Base-by-base conservation (phyloP, 1,140 invertebrate genomes). In the Ridgeia piscesae region DNA sequence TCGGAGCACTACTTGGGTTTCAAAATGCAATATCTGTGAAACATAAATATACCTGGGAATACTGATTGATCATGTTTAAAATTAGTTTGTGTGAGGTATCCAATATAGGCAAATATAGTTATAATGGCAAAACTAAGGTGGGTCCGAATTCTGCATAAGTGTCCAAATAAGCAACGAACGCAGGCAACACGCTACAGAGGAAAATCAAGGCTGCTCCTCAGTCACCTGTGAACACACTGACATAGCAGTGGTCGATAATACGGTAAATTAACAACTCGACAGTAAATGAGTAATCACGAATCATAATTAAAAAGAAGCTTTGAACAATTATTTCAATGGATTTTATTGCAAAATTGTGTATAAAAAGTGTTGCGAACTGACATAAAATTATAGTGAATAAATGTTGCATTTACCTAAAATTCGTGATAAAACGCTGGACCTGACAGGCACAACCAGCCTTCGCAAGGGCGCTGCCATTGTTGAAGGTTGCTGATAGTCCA, bases 381-480 rank as follows among this genome's bases (percentile, higher is more conserved):
- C 27, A 77, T 77, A 77, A 17, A 77, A 77, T 4, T 77, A 77
- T 77, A 21, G 17, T 42, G 17, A 77, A 77, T 21, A 17, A 21
- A 27, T 77, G 58, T 77, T 21, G 58, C 58, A 27, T 77, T 77
- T 77, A 77, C 58, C 58, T 77, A 77, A 1, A 14, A 77, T 77
- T 77, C 58, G 58, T 77, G 58, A 77, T 21, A 77, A 9, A 27
- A 77, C 58, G 27, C 14, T 77, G 58, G 58, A 77, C 58, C 58
- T 77, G 58, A 77, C 58, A 77, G 58, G 58, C 58, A 77, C 58
- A 77, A 77, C 58, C 58, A 77, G 58, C 58, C 58, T 77, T 77
- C 58, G 58, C 58, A 77, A 77, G 58, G 58, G 58, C 58, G 58
- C 58, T 77, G 58, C 58, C 58, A 77, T 77, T 77, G 58, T 77